Evolutionary conservation across 1,140 invertebrate species (phyloP).

Genomic region (Oryctes rhinoceros): DNA sequence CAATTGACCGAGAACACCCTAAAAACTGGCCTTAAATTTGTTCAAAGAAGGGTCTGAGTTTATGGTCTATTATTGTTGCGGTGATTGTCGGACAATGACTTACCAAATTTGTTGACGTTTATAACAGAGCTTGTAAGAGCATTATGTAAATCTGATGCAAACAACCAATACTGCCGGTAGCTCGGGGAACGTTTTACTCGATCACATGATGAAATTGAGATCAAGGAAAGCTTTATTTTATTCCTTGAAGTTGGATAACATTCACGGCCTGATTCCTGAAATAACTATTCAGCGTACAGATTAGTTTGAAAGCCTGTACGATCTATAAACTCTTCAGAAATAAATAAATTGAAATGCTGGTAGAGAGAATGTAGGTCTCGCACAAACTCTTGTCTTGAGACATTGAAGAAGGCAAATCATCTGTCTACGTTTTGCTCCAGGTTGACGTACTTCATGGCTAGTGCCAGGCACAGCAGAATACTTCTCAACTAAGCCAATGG

Average conservation of each 20-base stretch:
- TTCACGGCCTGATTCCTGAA: too few relatives aligned
- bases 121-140: background rate
- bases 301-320: too few relatives aligned
- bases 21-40: conserved; percentile 11
- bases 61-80: conserved; percentile 35
- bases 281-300: too few relatives aligned
- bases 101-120: conserved; percentile 19
- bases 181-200: background rate
- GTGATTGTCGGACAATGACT: background rate
- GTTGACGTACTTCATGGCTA: too few relatives aligned
- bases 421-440: too few relatives aligned
- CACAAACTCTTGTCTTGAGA: too few relatives aligned
- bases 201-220: background rate
- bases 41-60: background rate
- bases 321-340: too few relatives aligned
- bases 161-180: background rate
- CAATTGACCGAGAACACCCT: background rate
- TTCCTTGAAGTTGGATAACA: background rate
- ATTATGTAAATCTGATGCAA: background rate
- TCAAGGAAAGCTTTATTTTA: background rate
- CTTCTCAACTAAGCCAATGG: too few relatives aligned
- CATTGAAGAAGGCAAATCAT: too few relatives aligned
- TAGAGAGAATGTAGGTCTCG: too few relatives aligned
- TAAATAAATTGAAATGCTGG: too few relatives aligned
- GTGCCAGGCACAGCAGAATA: too few relatives aligned